phyloP scores from a whole-genome alignment of 1,140 invertebrate genomes.

The Proctacanthus coquilletti region DNA sequence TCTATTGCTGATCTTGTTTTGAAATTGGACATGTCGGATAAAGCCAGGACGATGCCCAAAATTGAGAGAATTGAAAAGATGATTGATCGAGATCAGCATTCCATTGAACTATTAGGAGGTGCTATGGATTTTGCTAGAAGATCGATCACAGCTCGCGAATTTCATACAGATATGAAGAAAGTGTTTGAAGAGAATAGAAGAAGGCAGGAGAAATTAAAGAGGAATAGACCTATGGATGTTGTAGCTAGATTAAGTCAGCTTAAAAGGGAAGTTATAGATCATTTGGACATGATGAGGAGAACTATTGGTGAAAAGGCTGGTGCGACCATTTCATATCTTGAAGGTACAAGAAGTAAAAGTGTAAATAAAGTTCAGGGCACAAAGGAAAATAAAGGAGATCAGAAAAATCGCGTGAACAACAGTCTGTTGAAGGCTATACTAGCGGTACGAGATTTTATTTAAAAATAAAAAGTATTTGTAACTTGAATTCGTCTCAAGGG shows the following conservation, averaged over 20 bases:
- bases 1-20: constrained; percentile 14
- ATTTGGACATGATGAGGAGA: not conserved
- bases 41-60: constrained; percentile 9
- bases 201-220: constrained; percentile 7
- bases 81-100: constrained; percentile 14
- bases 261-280: not conserved
- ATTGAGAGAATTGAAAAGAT: constrained; percentile 21
- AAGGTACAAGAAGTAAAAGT: too few species aligned
- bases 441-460: too few species aligned
- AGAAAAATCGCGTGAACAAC: too few species aligned
- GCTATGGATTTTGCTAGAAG: constrained; percentile 18
- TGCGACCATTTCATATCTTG: not conserved
- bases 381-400: too few species aligned
- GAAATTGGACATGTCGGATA: constrained; percentile 10
- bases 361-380: too few species aligned
- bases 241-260: not conserved
- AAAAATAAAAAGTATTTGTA: too few species aligned
- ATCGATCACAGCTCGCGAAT: constrained; percentile 13
- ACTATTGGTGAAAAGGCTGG: not conserved
- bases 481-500: too few species aligned
- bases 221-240: not conserved
- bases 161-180: constrained; percentile 10
- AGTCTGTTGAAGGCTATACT: too few species aligned
- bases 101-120: constrained; percentile 17
- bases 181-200: not conserved